phyloP scores from a whole-genome alignment of 2,797 vertebrate species.

The Melanogrammus aeglefinus region DNA sequence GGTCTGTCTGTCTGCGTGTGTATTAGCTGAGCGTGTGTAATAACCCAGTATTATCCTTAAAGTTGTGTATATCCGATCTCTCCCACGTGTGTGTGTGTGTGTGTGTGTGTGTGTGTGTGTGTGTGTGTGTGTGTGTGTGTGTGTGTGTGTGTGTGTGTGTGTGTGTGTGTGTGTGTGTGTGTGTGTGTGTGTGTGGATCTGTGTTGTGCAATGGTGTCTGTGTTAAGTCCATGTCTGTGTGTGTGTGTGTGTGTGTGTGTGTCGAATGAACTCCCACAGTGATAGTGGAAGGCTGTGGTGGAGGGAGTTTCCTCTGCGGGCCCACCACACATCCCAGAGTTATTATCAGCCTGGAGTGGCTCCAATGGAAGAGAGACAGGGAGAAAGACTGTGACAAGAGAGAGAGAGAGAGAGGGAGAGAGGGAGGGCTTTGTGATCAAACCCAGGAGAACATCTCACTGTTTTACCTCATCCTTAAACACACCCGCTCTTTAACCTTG shows the following conservation, averaged over 20 bases:
- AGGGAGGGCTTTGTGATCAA: slow-evolving; percentile 34
- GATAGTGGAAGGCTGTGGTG: slow-evolving; percentile 59
- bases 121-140: slow-evolving; percentile 3
- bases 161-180: slow-evolving; percentile 5
- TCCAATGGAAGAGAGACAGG: slow-evolving; percentile 27
- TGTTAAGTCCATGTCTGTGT: slow-evolving; percentile 31
- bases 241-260: slow-evolving; percentile 49
- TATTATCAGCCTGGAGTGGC: slow-evolving; percentile 46
- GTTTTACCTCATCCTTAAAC: slow-evolving; percentile 27
- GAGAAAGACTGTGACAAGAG: not conserved
- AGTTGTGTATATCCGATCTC: slow-evolving; percentile 12
- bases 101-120: slow-evolving; percentile 43
- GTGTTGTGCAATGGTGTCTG: slow-evolving; percentile 40
- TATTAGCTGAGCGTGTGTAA: slow-evolving; percentile 10
- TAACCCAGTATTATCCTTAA: slow-evolving; percentile 6
- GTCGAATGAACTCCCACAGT: slow-evolving; percentile 62
- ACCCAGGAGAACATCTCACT: slow-evolving; percentile 32
- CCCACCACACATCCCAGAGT: slow-evolving; percentile 52
- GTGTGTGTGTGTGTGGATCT: not conserved
- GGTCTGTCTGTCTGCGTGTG: slow-evolving; percentile 13
- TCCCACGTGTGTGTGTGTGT: not conserved
- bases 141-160: slow-evolving; percentile 8
- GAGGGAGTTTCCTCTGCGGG: slow-evolving; percentile 62
- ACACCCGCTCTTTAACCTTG: slow-evolving; percentile 12
- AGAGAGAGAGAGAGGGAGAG: not conserved